Evolutionary conservation across 1,140 invertebrate species (phyloP).

Genomic region (Anthonomus grandis): DNA sequence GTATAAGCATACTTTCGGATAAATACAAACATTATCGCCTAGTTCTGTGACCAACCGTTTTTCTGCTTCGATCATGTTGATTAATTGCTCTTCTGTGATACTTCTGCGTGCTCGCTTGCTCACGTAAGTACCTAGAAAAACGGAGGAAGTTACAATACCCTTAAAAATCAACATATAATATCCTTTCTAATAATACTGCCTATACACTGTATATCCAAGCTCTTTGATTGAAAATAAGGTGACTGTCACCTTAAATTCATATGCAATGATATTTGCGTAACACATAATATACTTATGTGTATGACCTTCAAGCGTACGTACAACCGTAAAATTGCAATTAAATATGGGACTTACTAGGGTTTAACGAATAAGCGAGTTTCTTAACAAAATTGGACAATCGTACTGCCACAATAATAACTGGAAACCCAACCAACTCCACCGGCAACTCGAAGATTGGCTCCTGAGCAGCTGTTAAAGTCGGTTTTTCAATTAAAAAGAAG

Average conservation of each 20-base stretch:
- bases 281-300: no score
- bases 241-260: no score
- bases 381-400: slow-evolving; percentile 77
- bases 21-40: slow-evolving; percentile 67
- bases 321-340: no score
- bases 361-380: slow-evolving; percentile 76
- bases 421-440: slow-evolving; percentile 77
- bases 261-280: no score
- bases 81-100: slow-evolving; percentile 49
- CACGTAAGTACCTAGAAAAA: slow-evolving; percentile 60
- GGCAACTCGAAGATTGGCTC: slow-evolving; percentile 71
- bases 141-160: no score
- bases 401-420: slow-evolving; percentile 77
- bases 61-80: slow-evolving; percentile 64
- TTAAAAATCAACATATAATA: no score
- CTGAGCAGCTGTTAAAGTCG: slow-evolving; percentile 46
- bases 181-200: no score
- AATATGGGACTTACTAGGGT: slow-evolving; percentile 66
- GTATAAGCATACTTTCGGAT: slow-evolving; percentile 64
- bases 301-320: no score
- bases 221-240: no score
- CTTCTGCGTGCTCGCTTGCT: slow-evolving; percentile 51
- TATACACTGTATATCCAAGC: no score
- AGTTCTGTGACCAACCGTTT: slow-evolving; percentile 66
- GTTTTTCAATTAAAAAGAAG: slow-evolving; percentile 20